A percentile compares a stretch with the other conserved stretches of the same genome.
These are phyloP conservation scores for Camptogramma bilineatum DNA, from an alignment of 2,888 invertebrate species.

Conservation along the genomic window DNA sequence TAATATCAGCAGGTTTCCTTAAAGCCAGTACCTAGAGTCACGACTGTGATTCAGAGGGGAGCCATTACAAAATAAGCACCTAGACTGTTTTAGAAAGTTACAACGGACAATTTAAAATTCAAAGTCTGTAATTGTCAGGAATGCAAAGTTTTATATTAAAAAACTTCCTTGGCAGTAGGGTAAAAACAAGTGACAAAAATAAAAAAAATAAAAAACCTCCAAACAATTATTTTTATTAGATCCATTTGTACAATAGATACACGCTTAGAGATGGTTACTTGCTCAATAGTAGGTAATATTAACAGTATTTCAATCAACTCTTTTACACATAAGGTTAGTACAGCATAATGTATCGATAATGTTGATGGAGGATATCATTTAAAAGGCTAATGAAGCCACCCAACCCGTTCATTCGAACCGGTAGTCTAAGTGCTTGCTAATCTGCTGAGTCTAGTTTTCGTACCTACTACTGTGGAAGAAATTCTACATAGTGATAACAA, in stretches of 20 bases:
- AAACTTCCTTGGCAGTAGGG: too few species aligned
- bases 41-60: constrained; percentile 13
- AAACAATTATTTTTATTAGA: too few species aligned
- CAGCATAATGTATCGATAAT: neutral
- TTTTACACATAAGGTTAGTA: neutral
- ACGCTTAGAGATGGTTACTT: too few species aligned
- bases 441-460: constrained; percentile 2
- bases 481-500: neutral
- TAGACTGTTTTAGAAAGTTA: constrained; percentile 19
- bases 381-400: constrained; percentile 16
- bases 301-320: neutral
- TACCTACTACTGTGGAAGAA: neutral
- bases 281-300: too few species aligned
- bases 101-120: neutral
- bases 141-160: neutral
- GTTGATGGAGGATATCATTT: constrained; percentile 4
- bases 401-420: constrained; percentile 12
- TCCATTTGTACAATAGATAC: too few species aligned
- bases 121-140: too few species aligned
- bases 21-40: constrained; percentile 23
- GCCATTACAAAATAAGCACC: constrained; percentile 24
- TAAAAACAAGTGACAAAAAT: too few species aligned
- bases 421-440: constrained; percentile 4
- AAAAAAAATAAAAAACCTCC: too few species aligned
- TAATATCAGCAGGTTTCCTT: constrained; percentile 19